A percentile compares a stretch with the other conserved stretches of the same genome.
phyloP scores from a whole-genome alignment of 2,888 invertebrate genomes.

The Aquatica leii region DNA sequence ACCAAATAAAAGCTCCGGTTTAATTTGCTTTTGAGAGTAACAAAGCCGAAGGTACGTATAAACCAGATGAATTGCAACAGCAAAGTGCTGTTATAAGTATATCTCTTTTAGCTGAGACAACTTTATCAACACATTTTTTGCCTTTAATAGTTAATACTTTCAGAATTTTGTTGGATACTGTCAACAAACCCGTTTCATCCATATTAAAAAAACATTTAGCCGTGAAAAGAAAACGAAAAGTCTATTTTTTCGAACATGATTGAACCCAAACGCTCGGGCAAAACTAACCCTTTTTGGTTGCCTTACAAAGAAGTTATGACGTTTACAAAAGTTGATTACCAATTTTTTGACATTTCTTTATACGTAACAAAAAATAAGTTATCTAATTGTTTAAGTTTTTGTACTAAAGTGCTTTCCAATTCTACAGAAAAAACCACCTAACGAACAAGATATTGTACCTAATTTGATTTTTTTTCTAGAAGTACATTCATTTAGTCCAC shows the following conservation, averaged over 20 bases:
- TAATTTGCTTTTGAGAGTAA: no score
- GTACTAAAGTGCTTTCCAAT: neutral
- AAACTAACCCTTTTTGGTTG: neutral
- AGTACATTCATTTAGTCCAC: neutral
- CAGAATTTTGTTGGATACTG: neutral
- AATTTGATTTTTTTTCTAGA: neutral
- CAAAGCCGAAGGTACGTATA: no score
- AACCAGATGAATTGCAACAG: no score
- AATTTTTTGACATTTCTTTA: no score
- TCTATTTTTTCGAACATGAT: neutral
- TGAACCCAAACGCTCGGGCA: neutral
- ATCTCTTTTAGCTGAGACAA: neutral
- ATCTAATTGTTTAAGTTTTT: neutral
- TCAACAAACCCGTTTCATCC: neutral
- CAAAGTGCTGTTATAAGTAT: neutral
- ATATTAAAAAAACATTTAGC: neutral
- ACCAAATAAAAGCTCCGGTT: neutral
- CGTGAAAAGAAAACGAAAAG: neutral
- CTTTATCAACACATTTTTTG: neutral
- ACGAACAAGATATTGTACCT: neutral
- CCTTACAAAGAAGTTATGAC: no score
- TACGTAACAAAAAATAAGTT: neutral
- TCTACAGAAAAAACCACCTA: neutral
- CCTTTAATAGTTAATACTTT: neutral
- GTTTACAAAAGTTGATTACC: no score